Conservation (phyloP, 2,888 invertebrate species). For the Chymomyza procnemis region DNA sequence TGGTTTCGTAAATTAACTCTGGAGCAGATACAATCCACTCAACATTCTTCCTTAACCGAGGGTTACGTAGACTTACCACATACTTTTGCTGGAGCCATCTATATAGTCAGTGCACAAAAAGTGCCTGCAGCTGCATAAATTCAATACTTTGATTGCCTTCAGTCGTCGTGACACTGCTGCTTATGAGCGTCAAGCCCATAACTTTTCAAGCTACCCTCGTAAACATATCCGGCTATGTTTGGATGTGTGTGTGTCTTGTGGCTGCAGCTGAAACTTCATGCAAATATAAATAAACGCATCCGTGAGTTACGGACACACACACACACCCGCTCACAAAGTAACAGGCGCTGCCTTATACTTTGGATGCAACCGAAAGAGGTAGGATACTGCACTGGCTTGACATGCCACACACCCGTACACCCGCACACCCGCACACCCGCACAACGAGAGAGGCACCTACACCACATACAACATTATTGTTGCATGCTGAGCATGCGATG, state of each 20-base stretch:
- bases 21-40: too few relatives aligned
- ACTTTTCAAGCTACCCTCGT: too few relatives aligned
- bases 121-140: too few relatives aligned
- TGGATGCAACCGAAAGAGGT: background rate
- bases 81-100: too few relatives aligned
- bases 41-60: too few relatives aligned
- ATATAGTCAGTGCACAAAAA: too few relatives aligned
- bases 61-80: too few relatives aligned
- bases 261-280: background rate
- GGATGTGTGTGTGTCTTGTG: background rate
- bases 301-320: background rate
- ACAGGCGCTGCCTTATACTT: background rate
- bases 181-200: too few relatives aligned
- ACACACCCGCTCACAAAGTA: background rate
- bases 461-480: background rate
- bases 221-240: slow-evolving; percentile 8
- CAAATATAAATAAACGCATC: background rate
- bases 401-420: slow-evolving; percentile 5
- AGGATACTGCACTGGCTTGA: background rate
- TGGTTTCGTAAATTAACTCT: too few relatives aligned
- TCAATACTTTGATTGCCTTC: too few relatives aligned
- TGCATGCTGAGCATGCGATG: background rate
- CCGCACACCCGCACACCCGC: background rate
- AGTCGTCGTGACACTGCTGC: too few relatives aligned
- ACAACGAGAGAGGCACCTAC: too few relatives aligned